Conservation (phyloP, 1,140 invertebrate species). For the Branchinecta lindahli region DNA sequence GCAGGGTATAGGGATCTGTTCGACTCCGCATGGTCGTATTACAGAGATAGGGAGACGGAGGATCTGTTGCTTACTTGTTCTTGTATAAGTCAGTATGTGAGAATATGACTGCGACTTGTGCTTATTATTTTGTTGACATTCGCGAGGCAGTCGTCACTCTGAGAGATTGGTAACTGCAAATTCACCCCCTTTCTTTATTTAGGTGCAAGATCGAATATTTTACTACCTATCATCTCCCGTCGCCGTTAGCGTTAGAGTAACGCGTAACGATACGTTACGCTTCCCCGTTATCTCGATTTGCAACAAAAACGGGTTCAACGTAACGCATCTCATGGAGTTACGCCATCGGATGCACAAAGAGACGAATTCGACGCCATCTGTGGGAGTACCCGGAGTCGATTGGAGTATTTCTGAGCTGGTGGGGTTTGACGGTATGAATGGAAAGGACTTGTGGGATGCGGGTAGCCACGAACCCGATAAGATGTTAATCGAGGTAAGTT, state of each 20-base stretch:
- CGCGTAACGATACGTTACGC: conserved; percentile 22
- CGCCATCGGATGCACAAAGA: neutral
- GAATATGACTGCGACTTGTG: too few relatives aligned
- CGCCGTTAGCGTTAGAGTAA: conserved; percentile 25
- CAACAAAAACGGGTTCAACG: conserved; percentile 25
- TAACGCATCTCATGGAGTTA: conserved; percentile 15
- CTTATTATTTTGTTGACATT: too few relatives aligned
- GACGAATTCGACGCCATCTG: neutral
- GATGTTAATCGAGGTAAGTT: conserved; percentile 17
- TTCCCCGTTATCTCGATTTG: conserved; percentile 25
- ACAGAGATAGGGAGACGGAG: too few relatives aligned
- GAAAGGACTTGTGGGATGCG: conserved; percentile 17
- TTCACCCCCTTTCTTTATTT: too few relatives aligned
- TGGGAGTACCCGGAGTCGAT: conserved; percentile 10
- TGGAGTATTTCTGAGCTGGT: conserved; percentile 17
- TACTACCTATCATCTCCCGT: conserved; percentile 22
- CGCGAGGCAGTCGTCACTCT: too few relatives aligned
- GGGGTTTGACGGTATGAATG: conserved; percentile 17
- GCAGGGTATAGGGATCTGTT: too few relatives aligned
- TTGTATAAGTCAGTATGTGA: too few relatives aligned
- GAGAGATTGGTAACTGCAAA: too few relatives aligned
- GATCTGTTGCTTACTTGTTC: too few relatives aligned
- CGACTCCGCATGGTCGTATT: too few relatives aligned
- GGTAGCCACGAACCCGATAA: conserved; percentile 15
- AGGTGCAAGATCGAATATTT: conserved; percentile 21